Percentiles rank a stretch among this genome's conserved stretches.
These are phyloP conservation scores for Drosophila borborema DNA, from an alignment of 2,888 invertebrate species.

Conservation along the genomic window DNA sequence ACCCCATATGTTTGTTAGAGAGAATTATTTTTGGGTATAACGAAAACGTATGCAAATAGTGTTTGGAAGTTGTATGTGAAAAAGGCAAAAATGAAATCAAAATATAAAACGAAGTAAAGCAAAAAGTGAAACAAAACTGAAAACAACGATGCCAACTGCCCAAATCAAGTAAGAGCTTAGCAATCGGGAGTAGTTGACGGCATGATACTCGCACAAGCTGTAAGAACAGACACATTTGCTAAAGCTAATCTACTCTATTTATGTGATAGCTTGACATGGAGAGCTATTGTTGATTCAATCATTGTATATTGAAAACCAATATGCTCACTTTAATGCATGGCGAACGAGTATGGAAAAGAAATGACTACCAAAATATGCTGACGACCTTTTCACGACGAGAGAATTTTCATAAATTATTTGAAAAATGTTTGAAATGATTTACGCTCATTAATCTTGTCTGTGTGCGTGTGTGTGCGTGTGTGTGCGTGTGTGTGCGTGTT, in stretches of 20 bases:
- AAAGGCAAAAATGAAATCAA: conserved; percentile 31
- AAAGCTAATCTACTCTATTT: background rate
- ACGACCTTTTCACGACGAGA: conserved; percentile 45
- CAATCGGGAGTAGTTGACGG: background rate
- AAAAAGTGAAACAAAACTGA: conserved; percentile 35
- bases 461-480: conserved; percentile 9
- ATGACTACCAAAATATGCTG: conserved; percentile 58
- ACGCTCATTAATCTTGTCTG: conserved; percentile 65
- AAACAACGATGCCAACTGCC: conserved; percentile 34
- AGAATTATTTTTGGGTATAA: background rate
- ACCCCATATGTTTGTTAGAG: background rate
- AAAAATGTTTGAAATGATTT: conserved; percentile 66
- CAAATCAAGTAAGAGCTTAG: conserved; percentile 39
- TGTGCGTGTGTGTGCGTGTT: conserved; percentile 19
- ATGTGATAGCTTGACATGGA: too few relatives aligned
- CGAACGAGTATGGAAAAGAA: conserved; percentile 37
- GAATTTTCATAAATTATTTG: conserved; percentile 66
- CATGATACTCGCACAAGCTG: background rate
- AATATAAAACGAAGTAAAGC: conserved; percentile 34
- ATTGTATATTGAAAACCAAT: background rate
- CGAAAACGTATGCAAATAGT: conserved; percentile 14
- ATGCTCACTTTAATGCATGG: background rate
- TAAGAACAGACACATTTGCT: background rate
- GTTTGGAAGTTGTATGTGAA: conserved; percentile 15
- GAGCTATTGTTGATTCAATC: too few relatives aligned